Evolutionary conservation across 2,888 invertebrate genomes (phyloP).

Genomic region (Leucophenga montana): DNA sequence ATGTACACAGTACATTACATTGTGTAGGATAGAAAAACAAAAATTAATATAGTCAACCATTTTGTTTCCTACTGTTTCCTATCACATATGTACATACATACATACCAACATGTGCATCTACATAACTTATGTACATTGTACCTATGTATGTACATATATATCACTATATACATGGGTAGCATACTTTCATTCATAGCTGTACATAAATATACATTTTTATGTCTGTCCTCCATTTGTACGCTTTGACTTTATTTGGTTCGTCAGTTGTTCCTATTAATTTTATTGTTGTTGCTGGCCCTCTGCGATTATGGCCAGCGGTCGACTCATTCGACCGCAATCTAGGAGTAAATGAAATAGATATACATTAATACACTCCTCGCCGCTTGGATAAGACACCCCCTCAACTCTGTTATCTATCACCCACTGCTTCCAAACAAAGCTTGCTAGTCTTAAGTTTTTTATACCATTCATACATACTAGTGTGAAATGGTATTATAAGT

Average conservation of each 20-base stretch:
- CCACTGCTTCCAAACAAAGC: no score
- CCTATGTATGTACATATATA: not conserved
- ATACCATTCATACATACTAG: no score
- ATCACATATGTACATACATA: no score
- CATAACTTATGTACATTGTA: not conserved
- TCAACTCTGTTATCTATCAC: no score
- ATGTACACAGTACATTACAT: no score
- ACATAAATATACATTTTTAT: not conserved
- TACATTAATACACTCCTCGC: no score
- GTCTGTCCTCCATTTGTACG: not conserved
- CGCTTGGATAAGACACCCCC: no score
- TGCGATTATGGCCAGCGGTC: not conserved
- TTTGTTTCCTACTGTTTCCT: not conserved
- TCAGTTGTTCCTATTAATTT: not conserved
- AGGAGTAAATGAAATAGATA: not conserved
- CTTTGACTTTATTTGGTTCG: constrained; percentile 6
- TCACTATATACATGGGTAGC: not conserved
- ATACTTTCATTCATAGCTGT: not conserved
- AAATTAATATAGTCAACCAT: not conserved
- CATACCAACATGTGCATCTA: not conserved
- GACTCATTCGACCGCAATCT: no score
- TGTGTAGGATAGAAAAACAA: no score
- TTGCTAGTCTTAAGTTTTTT: no score
- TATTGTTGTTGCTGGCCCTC: not conserved
- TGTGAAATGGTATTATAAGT: no score